These are phyloP conservation scores for Luffia ferchaultella DNA, from an alignment of 2,888 invertebrate species.

Conservation along the genomic window DNA sequence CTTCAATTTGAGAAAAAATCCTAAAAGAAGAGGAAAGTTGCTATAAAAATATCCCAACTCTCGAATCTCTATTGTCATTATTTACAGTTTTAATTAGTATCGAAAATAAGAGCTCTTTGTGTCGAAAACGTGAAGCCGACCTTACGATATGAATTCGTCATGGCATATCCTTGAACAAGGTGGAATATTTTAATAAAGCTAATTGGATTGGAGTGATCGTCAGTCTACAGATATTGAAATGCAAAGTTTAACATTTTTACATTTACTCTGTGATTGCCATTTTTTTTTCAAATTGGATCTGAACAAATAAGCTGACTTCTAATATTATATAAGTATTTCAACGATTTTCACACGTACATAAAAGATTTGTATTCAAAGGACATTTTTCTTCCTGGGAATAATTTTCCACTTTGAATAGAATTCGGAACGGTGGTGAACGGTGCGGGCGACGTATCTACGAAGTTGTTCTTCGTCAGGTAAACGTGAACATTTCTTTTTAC, in stretches of 20 bases:
- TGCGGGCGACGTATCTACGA: not conserved
- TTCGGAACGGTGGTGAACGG: not conserved
- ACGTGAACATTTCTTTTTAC: not conserved
- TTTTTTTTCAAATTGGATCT: too few relatives aligned
- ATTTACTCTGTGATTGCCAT: too few relatives aligned
- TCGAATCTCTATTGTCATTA: too few relatives aligned
- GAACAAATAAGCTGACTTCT: not conserved
- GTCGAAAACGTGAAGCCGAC: too few relatives aligned
- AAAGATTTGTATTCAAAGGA: not conserved
- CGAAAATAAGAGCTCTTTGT: too few relatives aligned
- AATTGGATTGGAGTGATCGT: not conserved
- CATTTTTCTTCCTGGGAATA: not conserved
- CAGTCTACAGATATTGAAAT: too few relatives aligned
- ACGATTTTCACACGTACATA: not conserved
- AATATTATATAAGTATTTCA: not conserved
- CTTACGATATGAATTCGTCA: too few relatives aligned
- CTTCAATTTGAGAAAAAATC: too few relatives aligned
- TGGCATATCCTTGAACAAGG: not conserved
- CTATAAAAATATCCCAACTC: too few relatives aligned
- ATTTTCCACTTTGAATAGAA: not conserved
- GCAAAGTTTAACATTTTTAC: too few relatives aligned
- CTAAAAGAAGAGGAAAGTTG: too few relatives aligned
- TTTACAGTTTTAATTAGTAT: too few relatives aligned
- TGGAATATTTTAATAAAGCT: not conserved
- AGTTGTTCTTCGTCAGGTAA: not conserved